Base-by-base conservation (phyloP, 2,888 invertebrate genomes). In the Parnassius mnemosyne region DNA sequence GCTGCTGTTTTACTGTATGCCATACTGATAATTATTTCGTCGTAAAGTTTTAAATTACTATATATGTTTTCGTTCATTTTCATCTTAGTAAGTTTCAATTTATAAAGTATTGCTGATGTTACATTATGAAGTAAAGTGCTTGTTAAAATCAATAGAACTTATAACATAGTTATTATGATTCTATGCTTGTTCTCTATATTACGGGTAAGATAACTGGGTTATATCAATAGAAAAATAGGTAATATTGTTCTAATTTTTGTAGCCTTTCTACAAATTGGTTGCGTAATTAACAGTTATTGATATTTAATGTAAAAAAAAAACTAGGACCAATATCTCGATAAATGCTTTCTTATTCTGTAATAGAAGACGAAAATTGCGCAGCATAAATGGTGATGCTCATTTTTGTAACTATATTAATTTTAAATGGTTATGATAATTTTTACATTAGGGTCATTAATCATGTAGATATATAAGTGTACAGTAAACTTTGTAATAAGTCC, bases 1-100 rank as follows among this genome's bases (percentile, higher is more conserved):
- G 84, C 86, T 65, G 89, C 90, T 75, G 81, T 90, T 42, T 80
- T 89, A 69, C 70, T 89, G 64, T 88, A 89, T 80, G 85, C 87
- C 76, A 81, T 89, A 57, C 82, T 89, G 69, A 81, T 89, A 80
- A 80, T 90, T 61, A 68, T 71, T 55, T 68, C 71, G 5, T 74
- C 71, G 20, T 73, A 70, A n/a, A 47, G 20, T 12, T 25, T 34
- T 11, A 12, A 47, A 53, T 2, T 41, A n/a, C 20, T 10, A 9
- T 16, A 7, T 5, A 10, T 51, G 16, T 51, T 51, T 10, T 10
- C 12, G 13, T 34, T 34, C 34, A 34, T 34, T 34, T 34, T 7
- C 5, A 7, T 34, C 34, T 34, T 34, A 34, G 1, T 34, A 34
- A 20, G 34, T 34, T 34, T 34, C 7, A 34, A 34, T 34, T 34